Percentiles rank a stretch among this genome's conserved stretches.
These are phyloP conservation scores for Cecropterus lyciades DNA, from an alignment of 1,140 invertebrate species.

Conservation along the genomic window DNA sequence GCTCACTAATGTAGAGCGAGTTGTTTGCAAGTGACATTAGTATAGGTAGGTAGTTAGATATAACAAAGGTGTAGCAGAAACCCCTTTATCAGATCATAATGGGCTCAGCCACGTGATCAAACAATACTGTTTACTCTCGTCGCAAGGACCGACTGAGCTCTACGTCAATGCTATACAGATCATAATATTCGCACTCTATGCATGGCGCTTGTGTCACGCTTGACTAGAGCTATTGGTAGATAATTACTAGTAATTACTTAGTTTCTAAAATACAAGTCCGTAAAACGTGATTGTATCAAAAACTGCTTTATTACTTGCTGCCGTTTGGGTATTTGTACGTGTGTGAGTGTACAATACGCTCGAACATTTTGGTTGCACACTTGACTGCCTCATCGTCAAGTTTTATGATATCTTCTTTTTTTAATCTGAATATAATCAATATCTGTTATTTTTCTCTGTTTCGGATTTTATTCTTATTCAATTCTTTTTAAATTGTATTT, in stretches of 20 bases:
- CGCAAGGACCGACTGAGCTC: conserved; percentile 52
- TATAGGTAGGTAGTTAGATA: conserved; percentile 33
- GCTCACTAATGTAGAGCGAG: conserved; percentile 19
- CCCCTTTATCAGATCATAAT: conserved; percentile 69
- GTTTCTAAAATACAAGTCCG: conserved; percentile 24
- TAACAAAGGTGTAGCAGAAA: conserved; percentile 57
- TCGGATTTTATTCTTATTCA: background rate
- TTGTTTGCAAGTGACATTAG: conserved; percentile 28
- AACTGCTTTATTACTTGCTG: conserved; percentile 14
- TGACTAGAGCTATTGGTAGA: conserved; percentile 27
- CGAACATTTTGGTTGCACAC: conserved; percentile 1
- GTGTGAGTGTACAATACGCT: background rate
- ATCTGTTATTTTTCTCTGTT: background rate
- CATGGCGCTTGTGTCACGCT: conserved; percentile 26
- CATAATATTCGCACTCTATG: conserved; percentile 13
- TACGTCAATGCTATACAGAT: conserved; percentile 13
- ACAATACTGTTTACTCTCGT: conserved; percentile 73
- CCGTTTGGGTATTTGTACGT: conserved; percentile 8
- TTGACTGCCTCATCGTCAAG: conserved; percentile 3
- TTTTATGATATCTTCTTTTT: background rate
- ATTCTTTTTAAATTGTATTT: background rate
- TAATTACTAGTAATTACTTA: conserved; percentile 30
- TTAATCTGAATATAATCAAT: background rate
- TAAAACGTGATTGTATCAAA: conserved; percentile 18
- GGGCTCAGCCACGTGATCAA: conserved; percentile 65